Evolutionary conservation across 2,888 invertebrate species (phyloP), one percentile per base, ranked within the genome.

Genomic region (Leucophora obtusa): DNA sequence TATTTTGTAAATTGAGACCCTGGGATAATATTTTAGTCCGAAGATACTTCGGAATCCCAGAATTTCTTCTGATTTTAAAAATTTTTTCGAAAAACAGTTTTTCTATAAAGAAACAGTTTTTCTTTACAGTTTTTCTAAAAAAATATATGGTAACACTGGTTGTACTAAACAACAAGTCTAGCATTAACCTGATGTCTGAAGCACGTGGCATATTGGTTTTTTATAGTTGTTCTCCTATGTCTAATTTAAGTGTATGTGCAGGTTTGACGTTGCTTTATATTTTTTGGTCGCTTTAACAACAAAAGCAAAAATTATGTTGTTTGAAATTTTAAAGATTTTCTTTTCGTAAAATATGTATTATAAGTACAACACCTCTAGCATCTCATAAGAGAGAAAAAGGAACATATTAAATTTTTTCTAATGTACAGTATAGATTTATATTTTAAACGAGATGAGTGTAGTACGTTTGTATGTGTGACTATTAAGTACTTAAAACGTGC

Each of bases 171-270:
- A 38, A 56, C 6, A 71, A 51, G 66, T 51, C 69, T 58, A 59
- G 70, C 77, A 74, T 74, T 66, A 74, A 70, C 60, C 65, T 62
- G 70, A 70, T 66, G 77, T 73, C 66, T 38, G 58, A 66, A 70
- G 77, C 81, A 81, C 77, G 81, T 81, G 81, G 66, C 70, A 56
- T 66, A 81, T 77, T 81, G 77, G 65, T 54, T 38, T 62, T 54
- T 24, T 18, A 5, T 47, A n/a, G 43, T 65, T 62, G 14, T 47
- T 21, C 43, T 62, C 43, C 11, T 17, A 38, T n/a, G 9, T 15
- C 35, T 38, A 18, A n/a, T 18, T 2, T 9, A 43, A 35, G 7
- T 14, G 15, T 1, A 21, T 8, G 14, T 11, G 4, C 18, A 24
- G 11, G 38, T 72, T 72, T 72, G 33, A 50, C 24, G 66, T 54